A percentile compares a stretch with the other conserved stretches of the same genome.
Evolutionary conservation across 1,140 invertebrate genomes (phyloP).

Genomic region (Danaus melanippus): DNA sequence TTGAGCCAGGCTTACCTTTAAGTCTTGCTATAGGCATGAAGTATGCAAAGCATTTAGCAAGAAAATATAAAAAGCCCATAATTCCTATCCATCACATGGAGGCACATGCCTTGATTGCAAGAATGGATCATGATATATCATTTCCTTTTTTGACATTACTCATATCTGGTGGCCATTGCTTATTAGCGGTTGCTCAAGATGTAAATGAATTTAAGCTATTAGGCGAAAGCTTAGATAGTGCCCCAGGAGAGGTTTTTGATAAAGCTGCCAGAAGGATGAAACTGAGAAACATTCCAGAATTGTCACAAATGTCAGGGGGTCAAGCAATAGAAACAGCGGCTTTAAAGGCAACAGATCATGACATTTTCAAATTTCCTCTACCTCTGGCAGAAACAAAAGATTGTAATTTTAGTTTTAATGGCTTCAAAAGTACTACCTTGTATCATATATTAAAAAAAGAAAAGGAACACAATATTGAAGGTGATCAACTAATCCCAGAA

Average conservation of each 20-base stretch:
- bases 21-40: conserved; percentile 87
- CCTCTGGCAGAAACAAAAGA: conserved; percentile 73
- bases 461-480: conserved; percentile 67
- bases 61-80: conserved; percentile 83
- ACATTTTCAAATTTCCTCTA: conserved; percentile 78
- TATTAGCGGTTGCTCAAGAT: conserved; percentile 84
- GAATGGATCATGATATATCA: conserved; percentile 79
- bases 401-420: conserved; percentile 66
- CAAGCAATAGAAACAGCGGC: conserved; percentile 89
- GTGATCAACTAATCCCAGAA: conserved; percentile 82
- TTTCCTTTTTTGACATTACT: conserved; percentile 94
- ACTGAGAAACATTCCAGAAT: conserved; percentile 85
- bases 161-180: conserved; percentile 93
- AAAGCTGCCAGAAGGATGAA: conserved; percentile 91
- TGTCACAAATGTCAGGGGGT: conserved; percentile 84
- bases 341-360: conserved; percentile 77
- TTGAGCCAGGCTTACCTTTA: conserved; percentile 87
- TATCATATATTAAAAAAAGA: conserved; percentile 50
- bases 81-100: conserved; percentile 99
- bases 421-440: conserved; percentile 50
- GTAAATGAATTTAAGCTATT: conserved; percentile 86
- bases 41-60: conserved; percentile 88
- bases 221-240: conserved; percentile 85
- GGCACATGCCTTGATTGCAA: conserved; percentile 92
- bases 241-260: conserved; percentile 94